Base-by-base conservation (phyloP, 1,140 invertebrate genomes). In the Nebria ingens region DNA sequence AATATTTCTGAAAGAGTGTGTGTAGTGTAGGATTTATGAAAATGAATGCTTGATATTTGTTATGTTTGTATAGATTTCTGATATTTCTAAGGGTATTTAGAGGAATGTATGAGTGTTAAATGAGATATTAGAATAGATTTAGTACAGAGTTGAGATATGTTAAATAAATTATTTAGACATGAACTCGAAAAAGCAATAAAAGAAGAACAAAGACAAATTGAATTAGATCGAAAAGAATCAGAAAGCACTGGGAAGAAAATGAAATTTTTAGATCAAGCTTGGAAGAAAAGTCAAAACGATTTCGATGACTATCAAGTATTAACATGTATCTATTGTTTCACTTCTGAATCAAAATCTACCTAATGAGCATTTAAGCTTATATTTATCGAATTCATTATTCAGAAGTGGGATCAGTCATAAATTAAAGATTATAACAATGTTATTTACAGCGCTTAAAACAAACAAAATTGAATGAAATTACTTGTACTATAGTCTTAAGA, bases 381-480 rank as follows among this genome's bases (percentile, higher is more conserved):
- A n/a, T n/a, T n/a, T n/a, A n/a, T n/a, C n/a, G n/a, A n/a, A n/a
- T n/a, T n/a, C n/a, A n/a, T n/a, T n/a, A n/a, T n/a, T n/a, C n/a
- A n/a, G n/a, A n/a, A n/a, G n/a, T n/a, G n/a, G n/a, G n/a, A n/a
- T n/a, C n/a, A n/a, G n/a, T n/a, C n/a, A n/a, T n/a, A n/a, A 68
- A 68, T 40, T 59, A 62, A 21, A 58, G 59, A 13, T 52, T 40
- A 21, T 17, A 6, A 34, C 6, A 34, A 34, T 34, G 6, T n/a
- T 34, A 29, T n/a, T 60, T 63, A 50, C 58, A 87, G 82, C 69
- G 77, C 40, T 77, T 85, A 59, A 85, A 87, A 57, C 85, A 87
- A 62, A 64, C 71, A 21, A 79, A 80, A 61, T 66, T 89, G 51
- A 89, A 89, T 62, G 75, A 85, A 55, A 74, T 87, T 0, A 72